Evolutionary conservation across 2,888 invertebrate species (phyloP).

Genomic region (Quadroppia sp.): DNA sequence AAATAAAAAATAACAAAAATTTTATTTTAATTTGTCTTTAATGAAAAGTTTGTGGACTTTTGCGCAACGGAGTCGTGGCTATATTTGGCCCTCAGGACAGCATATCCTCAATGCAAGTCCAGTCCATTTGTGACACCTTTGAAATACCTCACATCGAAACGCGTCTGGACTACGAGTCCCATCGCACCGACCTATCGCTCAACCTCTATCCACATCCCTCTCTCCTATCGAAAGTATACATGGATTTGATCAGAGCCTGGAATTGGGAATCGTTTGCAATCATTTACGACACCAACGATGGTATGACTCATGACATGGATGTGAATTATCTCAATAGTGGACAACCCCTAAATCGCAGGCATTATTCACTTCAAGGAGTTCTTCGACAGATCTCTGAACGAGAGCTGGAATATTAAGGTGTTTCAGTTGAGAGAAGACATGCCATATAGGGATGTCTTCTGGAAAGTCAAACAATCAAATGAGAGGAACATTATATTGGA

Average conservation of each 20-base stretch:
- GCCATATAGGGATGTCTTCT: slow-evolving; percentile 34
- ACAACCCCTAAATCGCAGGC: slow-evolving; percentile 51
- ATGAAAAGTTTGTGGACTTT: slow-evolving; percentile 73
- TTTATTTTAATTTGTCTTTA: not conserved
- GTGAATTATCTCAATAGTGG: not conserved
- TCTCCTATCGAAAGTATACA: slow-evolving; percentile 70
- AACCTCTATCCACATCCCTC: slow-evolving; percentile 72
- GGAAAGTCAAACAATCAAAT: slow-evolving; percentile 74
- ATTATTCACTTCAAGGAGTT: slow-evolving; percentile 38
- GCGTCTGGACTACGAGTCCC: slow-evolving; percentile 67
- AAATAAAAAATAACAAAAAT: not conserved
- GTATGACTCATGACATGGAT: slow-evolving; percentile 47
- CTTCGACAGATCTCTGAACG: not conserved
- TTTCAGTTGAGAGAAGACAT: slow-evolving; percentile 33
- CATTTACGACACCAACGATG: slow-evolving; percentile 79
- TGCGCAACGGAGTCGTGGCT: slow-evolving; percentile 69
- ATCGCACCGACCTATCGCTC: slow-evolving; percentile 74
- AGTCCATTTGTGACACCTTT: slow-evolving; percentile 74
- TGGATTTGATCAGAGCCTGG: slow-evolving; percentile 67
- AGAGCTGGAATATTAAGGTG: slow-evolving; percentile 30
- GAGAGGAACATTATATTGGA: slow-evolving; percentile 85
- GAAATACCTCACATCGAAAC: slow-evolving; percentile 81
- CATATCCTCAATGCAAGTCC: slow-evolving; percentile 66
- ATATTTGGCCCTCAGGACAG: slow-evolving; percentile 74
- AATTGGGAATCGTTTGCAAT: slow-evolving; percentile 79